Evolutionary conservation across 2,888 invertebrate species (phyloP), one percentile per base, ranked within the genome.

Genomic region (Bembecia ichneumoniformis): DNA sequence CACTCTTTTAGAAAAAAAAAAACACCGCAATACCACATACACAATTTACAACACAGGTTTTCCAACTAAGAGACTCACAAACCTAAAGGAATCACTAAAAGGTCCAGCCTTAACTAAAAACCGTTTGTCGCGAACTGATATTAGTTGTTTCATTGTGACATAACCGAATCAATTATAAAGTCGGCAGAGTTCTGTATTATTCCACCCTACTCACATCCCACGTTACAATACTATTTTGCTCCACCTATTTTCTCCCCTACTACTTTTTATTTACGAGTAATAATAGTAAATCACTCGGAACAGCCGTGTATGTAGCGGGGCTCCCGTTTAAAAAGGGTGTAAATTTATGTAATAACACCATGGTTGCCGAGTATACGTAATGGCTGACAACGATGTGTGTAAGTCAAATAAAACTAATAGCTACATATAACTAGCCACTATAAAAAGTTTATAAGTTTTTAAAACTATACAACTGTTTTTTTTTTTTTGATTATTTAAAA

Each of bases 211-310:
- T 73, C 74, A 57, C 64, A 57, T 62, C 62, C 65, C 62, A 56
- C 68, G 67, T 74, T 74, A 82, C 80, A 82, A 84, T 75, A 71
- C 76, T 69, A 70, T 78, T 79, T 81, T 74, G 86, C 86, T 82
- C 87, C 86, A 86, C 86, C 87, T 83, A 82, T 77, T 78, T 74
- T 74, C 76, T 78, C 87, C 86, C 87, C 86, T 86, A 79, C 87
- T 68, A 87, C 83, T 81, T 87, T 86, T 86, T 87, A 87, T 84
- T 82, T 82, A 83, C 82, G 77, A 71, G 79, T 84, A 84, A 86
- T 84, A 86, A 87, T 86, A 84, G 71, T 87, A 83, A 86, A 83
- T 84, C 83, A 84, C 75, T 61, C 68, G 68, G 67, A 71, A 67
- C 70, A 63, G 71, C 71, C 72, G 66, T 70, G 71, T 81, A 78